Percentiles rank a stretch among this genome's conserved stretches.
These are phyloP conservation scores for Sander vitreus DNA, from an alignment of 2,113 vertebrate species.

Conservation along the genomic window DNA sequence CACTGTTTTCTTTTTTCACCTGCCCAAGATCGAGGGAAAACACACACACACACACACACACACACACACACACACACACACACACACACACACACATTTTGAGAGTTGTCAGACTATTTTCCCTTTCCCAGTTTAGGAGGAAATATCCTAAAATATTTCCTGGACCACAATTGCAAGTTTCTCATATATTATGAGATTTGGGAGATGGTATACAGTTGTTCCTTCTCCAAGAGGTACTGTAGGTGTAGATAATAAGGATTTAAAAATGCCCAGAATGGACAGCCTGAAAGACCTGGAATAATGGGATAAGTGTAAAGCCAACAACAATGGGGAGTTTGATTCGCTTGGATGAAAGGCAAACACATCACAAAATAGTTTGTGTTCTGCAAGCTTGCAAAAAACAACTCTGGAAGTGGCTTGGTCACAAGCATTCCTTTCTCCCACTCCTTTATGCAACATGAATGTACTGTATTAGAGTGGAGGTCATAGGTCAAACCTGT, in stretches of 20 bases:
- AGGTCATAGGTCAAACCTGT: constrained; percentile 46
- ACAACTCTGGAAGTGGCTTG: neutral
- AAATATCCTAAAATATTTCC: neutral
- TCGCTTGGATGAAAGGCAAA: constrained; percentile 16
- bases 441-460: constrained; percentile 20
- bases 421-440: constrained; percentile 44
- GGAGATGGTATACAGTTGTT: neutral
- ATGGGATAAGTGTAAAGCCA: neutral
- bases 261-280: neutral
- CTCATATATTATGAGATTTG: neutral
- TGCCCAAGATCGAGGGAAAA: neutral
- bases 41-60: neutral
- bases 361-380: constrained; percentile 18
- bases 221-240: neutral
- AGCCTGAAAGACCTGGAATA: neutral
- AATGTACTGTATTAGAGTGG: neutral
- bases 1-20: neutral
- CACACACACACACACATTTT: neutral
- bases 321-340: constrained; percentile 26
- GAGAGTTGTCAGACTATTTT: neutral
- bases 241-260: neutral
- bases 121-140: neutral
- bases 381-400: constrained; percentile 9
- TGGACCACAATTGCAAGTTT: neutral
- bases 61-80: neutral